Conservation (phyloP, 1,140 invertebrate genomes). For the Euschistus heros region DNA sequence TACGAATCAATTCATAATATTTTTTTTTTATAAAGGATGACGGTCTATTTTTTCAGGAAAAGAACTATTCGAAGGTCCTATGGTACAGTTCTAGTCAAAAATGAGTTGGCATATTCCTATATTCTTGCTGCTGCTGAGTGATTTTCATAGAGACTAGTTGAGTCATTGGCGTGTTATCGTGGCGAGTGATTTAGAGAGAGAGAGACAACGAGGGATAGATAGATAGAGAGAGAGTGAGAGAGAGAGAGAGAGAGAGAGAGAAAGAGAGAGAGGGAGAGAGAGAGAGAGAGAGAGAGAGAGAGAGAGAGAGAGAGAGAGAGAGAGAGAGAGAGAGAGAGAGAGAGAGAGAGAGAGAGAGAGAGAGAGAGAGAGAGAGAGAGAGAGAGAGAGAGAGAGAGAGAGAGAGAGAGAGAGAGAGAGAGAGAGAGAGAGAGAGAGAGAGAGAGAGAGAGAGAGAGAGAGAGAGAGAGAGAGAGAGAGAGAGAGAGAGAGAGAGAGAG, state of each 20-base stretch:
- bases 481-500: conserved; percentile 14
- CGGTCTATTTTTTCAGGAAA: too few relatives aligned
- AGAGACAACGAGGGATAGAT: neutral
- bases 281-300: conserved; percentile 19
- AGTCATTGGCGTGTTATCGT: too few relatives aligned
- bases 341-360: conserved; percentile 26
- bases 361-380: conserved; percentile 20
- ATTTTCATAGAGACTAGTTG: too few relatives aligned
- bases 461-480: conserved; percentile 15
- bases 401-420: conserved; percentile 28
- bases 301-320: conserved; percentile 27
- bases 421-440: neutral
- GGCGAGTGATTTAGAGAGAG: neutral
- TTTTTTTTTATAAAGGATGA: too few relatives aligned
- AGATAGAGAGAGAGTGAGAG: conserved; percentile 22
- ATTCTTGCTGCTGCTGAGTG: too few relatives aligned
- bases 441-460: conserved; percentile 20
- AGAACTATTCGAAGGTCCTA: too few relatives aligned
- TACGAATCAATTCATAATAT: too few relatives aligned
- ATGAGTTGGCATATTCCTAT: too few relatives aligned
- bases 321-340: conserved; percentile 23
- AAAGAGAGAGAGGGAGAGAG: conserved; percentile 15
- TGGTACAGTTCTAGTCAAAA: too few relatives aligned
- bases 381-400: conserved; percentile 24
- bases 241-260: conserved; percentile 27